A percentile compares a stretch with the other conserved stretches of the same genome.
Conservation (phyloP, 2,888 invertebrate genomes). For the Sphaerophoria taeniata region DNA sequence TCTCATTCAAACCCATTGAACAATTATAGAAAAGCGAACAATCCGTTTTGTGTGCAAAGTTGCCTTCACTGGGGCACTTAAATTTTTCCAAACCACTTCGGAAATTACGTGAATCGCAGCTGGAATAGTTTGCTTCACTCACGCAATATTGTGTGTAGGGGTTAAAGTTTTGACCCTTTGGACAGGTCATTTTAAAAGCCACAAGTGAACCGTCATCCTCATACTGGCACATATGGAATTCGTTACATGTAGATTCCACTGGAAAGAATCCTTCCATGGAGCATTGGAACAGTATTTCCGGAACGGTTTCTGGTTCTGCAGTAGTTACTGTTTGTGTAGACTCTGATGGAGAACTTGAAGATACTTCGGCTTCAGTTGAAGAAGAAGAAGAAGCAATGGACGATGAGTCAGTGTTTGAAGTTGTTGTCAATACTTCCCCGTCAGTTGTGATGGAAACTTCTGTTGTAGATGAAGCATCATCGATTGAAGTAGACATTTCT, state of each 20-base stretch:
- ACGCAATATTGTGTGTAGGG: constrained; percentile 74
- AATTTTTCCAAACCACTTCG: background rate
- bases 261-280: constrained; percentile 76
- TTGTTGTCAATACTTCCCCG: background rate
- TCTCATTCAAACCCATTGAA: constrained; percentile 19
- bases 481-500: too few species aligned
- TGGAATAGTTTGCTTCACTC: background rate
- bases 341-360: constrained; percentile 4
- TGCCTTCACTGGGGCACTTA: constrained; percentile 56
- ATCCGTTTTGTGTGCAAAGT: constrained; percentile 58
- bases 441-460: background rate
- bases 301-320: constrained; percentile 17
- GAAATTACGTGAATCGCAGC: constrained; percentile 71
- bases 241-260: constrained; percentile 68
- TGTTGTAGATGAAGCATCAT: background rate
- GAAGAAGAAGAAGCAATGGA: background rate
- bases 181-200: constrained; percentile 72
- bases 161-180: constrained; percentile 76
- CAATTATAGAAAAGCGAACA: constrained; percentile 67
- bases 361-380: background rate
- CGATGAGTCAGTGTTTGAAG: constrained; percentile 16
- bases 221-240: constrained; percentile 75
- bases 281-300: constrained; percentile 71
- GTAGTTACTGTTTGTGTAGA: constrained; percentile 27
- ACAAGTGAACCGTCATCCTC: constrained; percentile 35